phyloP scores from a whole-genome alignment of 2,113 vertebrate species.

The Todiramphus saurophagus region DNA sequence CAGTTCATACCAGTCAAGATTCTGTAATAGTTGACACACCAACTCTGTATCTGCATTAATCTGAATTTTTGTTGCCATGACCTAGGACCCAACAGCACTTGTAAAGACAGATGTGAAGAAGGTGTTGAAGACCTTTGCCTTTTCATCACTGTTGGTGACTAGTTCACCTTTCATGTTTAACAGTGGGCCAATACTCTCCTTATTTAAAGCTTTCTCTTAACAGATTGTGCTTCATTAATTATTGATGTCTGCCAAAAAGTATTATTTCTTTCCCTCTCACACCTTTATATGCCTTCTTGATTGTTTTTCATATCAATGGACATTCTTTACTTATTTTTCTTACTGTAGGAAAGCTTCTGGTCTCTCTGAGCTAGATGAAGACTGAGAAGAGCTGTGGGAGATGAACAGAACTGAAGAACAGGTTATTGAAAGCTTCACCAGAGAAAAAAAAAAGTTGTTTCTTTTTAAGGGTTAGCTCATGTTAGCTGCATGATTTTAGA shows the following conservation, averaged over 20 bases:
- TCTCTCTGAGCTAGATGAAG: background rate
- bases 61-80: too few relatives aligned
- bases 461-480: background rate
- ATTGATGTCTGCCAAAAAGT: background rate
- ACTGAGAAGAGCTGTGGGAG: background rate
- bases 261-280: background rate
- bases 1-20: too few relatives aligned
- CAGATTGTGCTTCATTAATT: background rate
- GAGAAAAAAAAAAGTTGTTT: background rate
- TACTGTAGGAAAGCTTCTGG: background rate
- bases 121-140: too few relatives aligned
- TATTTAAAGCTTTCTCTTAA: background rate
- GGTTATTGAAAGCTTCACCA: background rate
- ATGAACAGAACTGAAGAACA: background rate
- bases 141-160: too few relatives aligned
- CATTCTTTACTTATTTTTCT: background rate
- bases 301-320: background rate
- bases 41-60: too few relatives aligned
- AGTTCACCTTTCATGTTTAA: too few relatives aligned
- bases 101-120: too few relatives aligned
- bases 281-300: background rate
- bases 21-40: too few relatives aligned
- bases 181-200: too few relatives aligned
- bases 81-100: too few relatives aligned
- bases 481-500: background rate